Evolutionary conservation across 2,888 invertebrate genomes (phyloP).

Genomic region (Megaustenia siamemsis): DNA sequence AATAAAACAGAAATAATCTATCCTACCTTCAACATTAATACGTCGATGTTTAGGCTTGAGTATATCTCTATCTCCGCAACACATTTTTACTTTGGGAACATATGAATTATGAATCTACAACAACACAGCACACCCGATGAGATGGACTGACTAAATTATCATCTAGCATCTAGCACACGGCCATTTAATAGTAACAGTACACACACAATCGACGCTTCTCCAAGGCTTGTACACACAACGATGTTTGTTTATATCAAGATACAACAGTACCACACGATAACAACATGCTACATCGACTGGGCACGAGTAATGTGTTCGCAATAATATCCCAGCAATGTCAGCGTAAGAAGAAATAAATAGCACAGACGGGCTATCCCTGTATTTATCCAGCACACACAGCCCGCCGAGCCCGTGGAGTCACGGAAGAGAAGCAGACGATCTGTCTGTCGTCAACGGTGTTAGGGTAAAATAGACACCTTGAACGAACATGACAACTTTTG

Average conservation of each 20-base stretch:
- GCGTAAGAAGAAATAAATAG: not conserved
- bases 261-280: not conserved
- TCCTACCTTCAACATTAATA: slow-evolving; percentile 32
- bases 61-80: not conserved
- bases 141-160: too few species aligned
- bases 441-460: not conserved
- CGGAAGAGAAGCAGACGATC: not conserved
- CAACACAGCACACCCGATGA: too few species aligned
- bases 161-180: too few species aligned
- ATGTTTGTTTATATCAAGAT: too few species aligned
- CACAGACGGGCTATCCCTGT: not conserved
- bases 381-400: not conserved
- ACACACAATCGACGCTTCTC: too few species aligned
- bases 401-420: not conserved
- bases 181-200: too few species aligned
- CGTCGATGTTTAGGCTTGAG: slow-evolving; percentile 33
- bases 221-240: too few species aligned
- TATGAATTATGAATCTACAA: not conserved
- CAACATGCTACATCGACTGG: not conserved
- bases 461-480: not conserved
- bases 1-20: not conserved
- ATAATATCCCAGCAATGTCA: not conserved
- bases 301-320: not conserved
- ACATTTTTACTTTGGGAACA: slow-evolving; percentile 1
- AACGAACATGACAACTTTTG: not conserved